phyloP scores from a whole-genome alignment of 1,140 invertebrate species.

The Ditylenchus dipsaci region DNA sequence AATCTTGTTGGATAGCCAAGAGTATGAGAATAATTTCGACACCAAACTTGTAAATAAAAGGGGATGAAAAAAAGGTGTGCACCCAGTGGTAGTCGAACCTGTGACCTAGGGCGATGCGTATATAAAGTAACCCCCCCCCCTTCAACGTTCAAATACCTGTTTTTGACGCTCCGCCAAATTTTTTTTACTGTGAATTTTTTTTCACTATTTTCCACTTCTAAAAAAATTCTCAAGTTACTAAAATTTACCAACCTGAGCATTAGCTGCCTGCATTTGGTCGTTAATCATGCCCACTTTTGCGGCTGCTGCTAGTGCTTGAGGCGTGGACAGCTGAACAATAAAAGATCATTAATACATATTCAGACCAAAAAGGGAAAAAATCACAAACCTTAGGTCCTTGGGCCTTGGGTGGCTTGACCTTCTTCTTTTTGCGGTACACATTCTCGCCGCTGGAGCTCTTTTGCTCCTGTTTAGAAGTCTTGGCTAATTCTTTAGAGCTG shows the following conservation, averaged over 20 bases:
- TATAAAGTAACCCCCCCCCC: too few species aligned
- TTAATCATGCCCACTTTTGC: constrained; percentile 49
- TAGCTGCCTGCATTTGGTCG: constrained; percentile 41
- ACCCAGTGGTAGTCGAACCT: too few species aligned
- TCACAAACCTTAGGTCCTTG: constrained; percentile 27
- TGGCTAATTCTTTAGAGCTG: constrained; percentile 2
- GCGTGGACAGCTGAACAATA: constrained; percentile 46
- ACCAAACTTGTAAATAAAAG: too few species aligned
- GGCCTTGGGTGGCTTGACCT: constrained; percentile 27
- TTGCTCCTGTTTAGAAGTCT: constrained; percentile 7
- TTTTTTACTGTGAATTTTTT: too few species aligned
- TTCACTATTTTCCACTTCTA: not conserved
- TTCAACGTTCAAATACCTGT: too few species aligned
- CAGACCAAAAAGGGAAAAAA: too few species aligned
- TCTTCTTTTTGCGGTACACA: constrained; percentile 26
- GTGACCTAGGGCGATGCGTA: too few species aligned
- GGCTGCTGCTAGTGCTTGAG: constrained; percentile 41
- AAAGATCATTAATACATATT: constrained; percentile 2
- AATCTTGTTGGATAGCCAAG: too few species aligned
- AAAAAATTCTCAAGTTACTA: too few species aligned
- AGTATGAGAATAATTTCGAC: too few species aligned
- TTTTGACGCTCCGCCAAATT: too few species aligned
- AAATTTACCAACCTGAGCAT: constrained; percentile 14
- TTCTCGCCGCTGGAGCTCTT: not conserved
- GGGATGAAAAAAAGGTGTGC: too few species aligned